Percentiles rank a stretch among this genome's conserved stretches.
These are phyloP conservation scores for Drosophila kuntzei DNA, from an alignment of 2,888 invertebrate species.

Conservation along the genomic window DNA sequence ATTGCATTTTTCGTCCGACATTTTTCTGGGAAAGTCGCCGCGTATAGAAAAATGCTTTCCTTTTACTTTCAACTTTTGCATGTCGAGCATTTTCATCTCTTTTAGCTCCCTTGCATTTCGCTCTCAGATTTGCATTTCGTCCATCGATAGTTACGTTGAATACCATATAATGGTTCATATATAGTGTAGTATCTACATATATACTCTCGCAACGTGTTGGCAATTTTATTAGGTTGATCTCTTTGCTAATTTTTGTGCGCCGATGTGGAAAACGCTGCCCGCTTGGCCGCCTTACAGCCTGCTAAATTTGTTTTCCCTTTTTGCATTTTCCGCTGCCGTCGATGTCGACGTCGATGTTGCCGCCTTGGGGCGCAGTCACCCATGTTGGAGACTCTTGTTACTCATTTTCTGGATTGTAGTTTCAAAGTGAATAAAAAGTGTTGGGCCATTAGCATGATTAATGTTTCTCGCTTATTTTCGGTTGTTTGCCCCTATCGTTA, in stretches of 20 bases:
- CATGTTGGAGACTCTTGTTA: constrained; percentile 57
- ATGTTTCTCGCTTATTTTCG: constrained; percentile 49
- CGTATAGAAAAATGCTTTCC: constrained; percentile 63
- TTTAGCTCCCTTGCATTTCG: constrained; percentile 26
- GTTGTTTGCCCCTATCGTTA: constrained; percentile 10
- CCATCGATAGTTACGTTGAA: constrained; percentile 14
- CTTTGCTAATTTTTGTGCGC: constrained; percentile 77
- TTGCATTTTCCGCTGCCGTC: constrained; percentile 27
- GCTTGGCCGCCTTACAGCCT: constrained; percentile 63
- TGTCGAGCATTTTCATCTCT: constrained; percentile 44
- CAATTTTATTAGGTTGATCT: constrained; percentile 71
- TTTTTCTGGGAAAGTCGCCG: constrained; percentile 73
- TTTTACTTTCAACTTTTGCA: constrained; percentile 83
- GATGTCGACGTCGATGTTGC: constrained; percentile 31
- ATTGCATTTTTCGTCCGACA: constrained; percentile 57
- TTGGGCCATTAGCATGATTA: constrained; percentile 77
- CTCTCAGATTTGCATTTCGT: constrained; percentile 54
- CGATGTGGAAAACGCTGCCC: constrained; percentile 77
- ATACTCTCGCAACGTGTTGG: constrained; percentile 13
- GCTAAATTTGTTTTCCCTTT: constrained; percentile 73
- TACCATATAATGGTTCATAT: constrained; percentile 21
- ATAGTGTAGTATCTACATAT: constrained; percentile 13
- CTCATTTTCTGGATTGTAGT: constrained; percentile 72
- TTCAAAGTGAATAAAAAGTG: constrained; percentile 54
- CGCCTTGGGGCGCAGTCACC: constrained; percentile 63